Evolutionary conservation across 2,888 invertebrate genomes (phyloP), one percentile per base, ranked within the genome.

Genomic region (Amphipyra berbera): DNA sequence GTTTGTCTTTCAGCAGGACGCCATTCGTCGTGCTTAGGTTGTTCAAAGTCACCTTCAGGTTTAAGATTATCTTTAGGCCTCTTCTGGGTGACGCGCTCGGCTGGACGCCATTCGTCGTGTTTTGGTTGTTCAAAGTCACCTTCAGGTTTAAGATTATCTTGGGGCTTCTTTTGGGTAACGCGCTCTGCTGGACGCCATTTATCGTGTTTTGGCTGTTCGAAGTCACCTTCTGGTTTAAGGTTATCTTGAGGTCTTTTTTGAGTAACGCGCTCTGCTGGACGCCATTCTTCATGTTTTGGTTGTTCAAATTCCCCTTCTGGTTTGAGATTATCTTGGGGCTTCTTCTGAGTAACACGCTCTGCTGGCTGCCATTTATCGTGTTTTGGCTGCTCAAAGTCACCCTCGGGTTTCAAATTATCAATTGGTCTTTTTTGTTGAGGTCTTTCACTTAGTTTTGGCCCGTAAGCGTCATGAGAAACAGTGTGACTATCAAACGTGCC

Each of bases 131-230:
- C 92, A 72, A 95, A 91, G 0, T 92, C 90, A 0, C 92, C 95
- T 78, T 95, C 96, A 0, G 95, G 95, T 45, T 79, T 86, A 0
- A 96, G 78, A 71, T 96, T 96, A 67, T 96, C 96, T 13, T 89
- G 68, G 0, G 91, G 93, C 35, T 85, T 88, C 1, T 79, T 88
- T 65, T 8, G 70, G 0, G 49, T 56, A 0, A 5, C 89, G 53
- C 70, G 73, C 53, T 95, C 95, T 3, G 91, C 95, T 1, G 75
- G 75, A 0, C 84, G 82, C 76, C 84, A 91, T 79, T 88, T 81
- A 2, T 91, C 88, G 0, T 90, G 91, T 12, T 90, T 88, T 0
- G 95, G 95, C 4, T 82, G 79, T 33, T 95, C 92, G 72, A 95
- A 91, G 0, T 92, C 90, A 0, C 92, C 95, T 79, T 95, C 96